Conservation (phyloP, 2,797 vertebrate species). For the Lepilemur septentrionalis region DNA sequence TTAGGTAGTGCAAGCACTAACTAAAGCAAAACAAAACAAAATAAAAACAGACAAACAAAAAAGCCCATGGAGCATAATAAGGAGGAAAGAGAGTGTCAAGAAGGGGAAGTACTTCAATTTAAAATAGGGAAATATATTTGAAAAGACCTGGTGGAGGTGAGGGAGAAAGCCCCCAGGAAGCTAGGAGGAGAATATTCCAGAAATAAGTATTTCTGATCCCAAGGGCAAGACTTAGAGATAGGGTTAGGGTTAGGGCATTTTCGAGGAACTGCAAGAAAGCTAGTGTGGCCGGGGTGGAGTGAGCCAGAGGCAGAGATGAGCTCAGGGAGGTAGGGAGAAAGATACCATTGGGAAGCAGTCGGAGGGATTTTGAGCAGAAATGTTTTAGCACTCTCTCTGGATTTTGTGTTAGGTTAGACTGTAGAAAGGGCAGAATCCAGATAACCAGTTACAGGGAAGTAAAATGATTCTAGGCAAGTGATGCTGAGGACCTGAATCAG, state of each 20-base stretch:
- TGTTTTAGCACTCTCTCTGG: not conserved
- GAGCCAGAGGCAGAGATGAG: not conserved
- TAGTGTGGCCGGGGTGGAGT: not conserved
- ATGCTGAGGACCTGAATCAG: not conserved
- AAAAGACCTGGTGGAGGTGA: not conserved
- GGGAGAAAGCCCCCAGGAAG: not conserved
- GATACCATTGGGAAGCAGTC: not conserved
- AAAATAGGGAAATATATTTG: not conserved
- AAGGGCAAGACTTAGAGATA: not conserved
- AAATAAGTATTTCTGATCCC: not conserved
- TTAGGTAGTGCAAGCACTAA: not conserved
- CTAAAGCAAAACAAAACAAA: not conserved
- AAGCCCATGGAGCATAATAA: not conserved
- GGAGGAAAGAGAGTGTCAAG: not conserved
- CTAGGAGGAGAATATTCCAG: not conserved
- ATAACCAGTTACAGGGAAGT: too few species aligned
- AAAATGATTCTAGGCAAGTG: not conserved
- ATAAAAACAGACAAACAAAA: not conserved
- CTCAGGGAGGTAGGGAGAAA: not conserved
- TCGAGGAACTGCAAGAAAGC: not conserved
- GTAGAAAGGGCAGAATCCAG: not conserved
- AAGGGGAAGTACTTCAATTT: not conserved
- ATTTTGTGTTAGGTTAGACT: not conserved
- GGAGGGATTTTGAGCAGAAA: not conserved
- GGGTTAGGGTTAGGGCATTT: too few species aligned